These are phyloP conservation scores for Phalanger gymnotis DNA, from an alignment of 2,797 vertebrate genomes.

Conservation along the genomic window DNA sequence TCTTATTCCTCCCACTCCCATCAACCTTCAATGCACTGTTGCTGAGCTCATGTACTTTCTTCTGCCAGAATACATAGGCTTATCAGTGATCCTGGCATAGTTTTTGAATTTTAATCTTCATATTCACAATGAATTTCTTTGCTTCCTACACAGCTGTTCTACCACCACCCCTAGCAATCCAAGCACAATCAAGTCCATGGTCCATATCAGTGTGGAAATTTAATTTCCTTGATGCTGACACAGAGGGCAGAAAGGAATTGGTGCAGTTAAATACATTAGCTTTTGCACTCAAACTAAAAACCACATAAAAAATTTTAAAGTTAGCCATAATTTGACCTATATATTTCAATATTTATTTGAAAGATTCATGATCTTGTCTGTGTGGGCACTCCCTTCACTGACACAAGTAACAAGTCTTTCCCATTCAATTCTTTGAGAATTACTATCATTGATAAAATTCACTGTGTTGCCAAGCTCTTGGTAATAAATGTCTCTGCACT, in stretches of 20 bases:
- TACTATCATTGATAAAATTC: no score
- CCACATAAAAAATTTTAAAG: neutral
- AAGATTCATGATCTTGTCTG: neutral
- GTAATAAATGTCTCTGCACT: no score
- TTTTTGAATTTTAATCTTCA: neutral
- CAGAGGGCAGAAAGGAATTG: neutral
- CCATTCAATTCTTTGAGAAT: no score
- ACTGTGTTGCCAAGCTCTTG: no score
- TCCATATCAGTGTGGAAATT: neutral
- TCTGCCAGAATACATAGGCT: neutral
- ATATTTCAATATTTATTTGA: neutral
- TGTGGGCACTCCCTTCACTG: no score
- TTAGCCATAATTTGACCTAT: neutral
- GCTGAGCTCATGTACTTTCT: neutral
- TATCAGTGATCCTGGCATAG: neutral
- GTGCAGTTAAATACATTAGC: neutral
- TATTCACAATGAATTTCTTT: neutral
- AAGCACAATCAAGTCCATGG: neutral
- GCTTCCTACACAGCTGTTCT: neutral
- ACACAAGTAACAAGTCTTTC: no score
- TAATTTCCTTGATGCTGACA: conserved; percentile 27
- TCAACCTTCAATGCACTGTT: neutral
- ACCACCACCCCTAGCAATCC: neutral
- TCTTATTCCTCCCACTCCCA: neutral
- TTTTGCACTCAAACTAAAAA: conserved; percentile 4